Conservation (phyloP, 2,113 vertebrate species). For the Panurus biarmicus region DNA sequence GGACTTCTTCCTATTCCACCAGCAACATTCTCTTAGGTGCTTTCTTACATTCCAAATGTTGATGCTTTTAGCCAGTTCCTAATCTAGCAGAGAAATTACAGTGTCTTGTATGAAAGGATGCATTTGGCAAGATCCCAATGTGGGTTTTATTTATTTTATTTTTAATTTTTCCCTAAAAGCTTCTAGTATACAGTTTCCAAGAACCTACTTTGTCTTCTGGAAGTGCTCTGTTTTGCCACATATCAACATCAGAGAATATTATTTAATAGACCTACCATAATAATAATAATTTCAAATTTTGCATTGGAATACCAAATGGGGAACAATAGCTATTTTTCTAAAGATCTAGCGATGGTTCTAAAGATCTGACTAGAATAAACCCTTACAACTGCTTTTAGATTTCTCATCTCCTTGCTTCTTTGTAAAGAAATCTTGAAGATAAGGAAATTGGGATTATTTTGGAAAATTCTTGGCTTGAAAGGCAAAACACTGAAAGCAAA, state of each 20-base stretch:
- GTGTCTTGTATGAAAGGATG: background rate
- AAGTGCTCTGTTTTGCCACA: background rate
- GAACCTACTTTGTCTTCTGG: background rate
- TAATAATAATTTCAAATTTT: background rate
- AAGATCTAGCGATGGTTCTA: no score
- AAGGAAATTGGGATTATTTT: background rate
- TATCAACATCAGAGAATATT: background rate
- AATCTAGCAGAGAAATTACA: background rate
- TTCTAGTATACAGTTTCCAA: background rate
- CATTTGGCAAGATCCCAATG: background rate
- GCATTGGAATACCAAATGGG: background rate
- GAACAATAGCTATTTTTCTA: background rate
- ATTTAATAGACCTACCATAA: background rate
- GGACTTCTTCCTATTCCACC: background rate
- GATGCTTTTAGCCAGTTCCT: background rate
- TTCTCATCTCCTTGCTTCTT: background rate
- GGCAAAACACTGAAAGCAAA: background rate
- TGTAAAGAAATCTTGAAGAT: background rate
- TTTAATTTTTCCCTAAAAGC: background rate
- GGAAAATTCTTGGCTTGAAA: background rate
- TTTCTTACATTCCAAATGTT: background rate
- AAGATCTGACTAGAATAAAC: background rate
- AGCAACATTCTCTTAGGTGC: background rate
- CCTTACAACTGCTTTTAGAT: background rate
- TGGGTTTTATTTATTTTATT: background rate